Conservation (phyloP, 2,888 invertebrate species). For the Dolomedes plantarius region DNA sequence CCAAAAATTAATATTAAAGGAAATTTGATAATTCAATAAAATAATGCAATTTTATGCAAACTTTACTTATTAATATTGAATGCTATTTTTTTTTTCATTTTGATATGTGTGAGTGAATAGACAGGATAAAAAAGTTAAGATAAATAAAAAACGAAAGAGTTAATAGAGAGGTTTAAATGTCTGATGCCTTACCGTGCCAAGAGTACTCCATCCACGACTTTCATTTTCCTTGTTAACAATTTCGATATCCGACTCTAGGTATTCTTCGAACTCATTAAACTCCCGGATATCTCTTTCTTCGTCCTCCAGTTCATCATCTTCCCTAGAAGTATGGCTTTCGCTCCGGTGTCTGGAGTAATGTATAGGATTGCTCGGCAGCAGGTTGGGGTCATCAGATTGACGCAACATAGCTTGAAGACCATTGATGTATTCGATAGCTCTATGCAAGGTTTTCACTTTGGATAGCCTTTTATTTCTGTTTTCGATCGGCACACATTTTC, state of each 20-base stretch:
- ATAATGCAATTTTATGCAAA: too few species aligned
- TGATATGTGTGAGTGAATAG: too few species aligned
- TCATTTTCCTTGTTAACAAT: slow-evolving; percentile 69
- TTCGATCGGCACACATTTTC: slow-evolving; percentile 81
- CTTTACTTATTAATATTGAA: too few species aligned
- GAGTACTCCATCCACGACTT: slow-evolving; percentile 53
- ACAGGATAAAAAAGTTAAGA: too few species aligned
- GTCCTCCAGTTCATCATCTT: slow-evolving; percentile 15
- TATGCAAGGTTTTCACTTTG: slow-evolving; percentile 82
- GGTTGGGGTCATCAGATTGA: slow-evolving; percentile 35
- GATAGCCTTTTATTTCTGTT: slow-evolving; percentile 80
- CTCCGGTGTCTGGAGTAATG: neutral
- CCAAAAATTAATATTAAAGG: too few species aligned
- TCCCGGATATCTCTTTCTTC: slow-evolving; percentile 15
- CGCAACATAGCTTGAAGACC: slow-evolving; percentile 78
- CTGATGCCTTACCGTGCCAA: slow-evolving; percentile 49
- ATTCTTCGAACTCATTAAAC: slow-evolving; percentile 26
- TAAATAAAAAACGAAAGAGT: too few species aligned
- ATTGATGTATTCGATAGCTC: slow-evolving; percentile 82
- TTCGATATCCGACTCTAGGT: slow-evolving; percentile 45
- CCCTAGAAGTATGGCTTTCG: slow-evolving; percentile 13
- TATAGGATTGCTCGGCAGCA: neutral
- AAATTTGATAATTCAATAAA: too few species aligned
- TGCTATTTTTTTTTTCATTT: too few species aligned
- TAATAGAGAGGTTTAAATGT: too few species aligned